Evolutionary conservation across 2,797 vertebrate genomes (phyloP), one percentile per base, ranked within the genome.

Genomic region (Pteropus rufus): DNA sequence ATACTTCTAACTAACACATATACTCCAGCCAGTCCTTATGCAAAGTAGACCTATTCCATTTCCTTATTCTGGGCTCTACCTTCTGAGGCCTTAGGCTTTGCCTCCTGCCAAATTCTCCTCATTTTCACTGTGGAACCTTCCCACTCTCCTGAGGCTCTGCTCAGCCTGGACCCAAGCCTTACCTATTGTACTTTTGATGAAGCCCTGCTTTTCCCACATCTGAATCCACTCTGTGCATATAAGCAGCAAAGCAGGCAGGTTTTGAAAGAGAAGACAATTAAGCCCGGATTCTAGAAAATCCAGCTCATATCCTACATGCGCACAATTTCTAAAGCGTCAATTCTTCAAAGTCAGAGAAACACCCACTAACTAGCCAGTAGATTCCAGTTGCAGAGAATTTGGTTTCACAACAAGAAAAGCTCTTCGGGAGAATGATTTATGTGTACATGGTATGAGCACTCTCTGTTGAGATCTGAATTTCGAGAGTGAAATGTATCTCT

Each of bases 401-500:
- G 67, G 58, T 96, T 96, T 94, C 83, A 79, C 77, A 91, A 82
- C 49, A 94, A 96, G 91, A 89, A 87, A 90, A 34, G 5, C 9
- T 92, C 94, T 93, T 60, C 62, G 29, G 10, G 56, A 11, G 36
- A 69, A 94, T 95, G 58, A 94, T 94, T 95, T 92, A 69, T 75
- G 72, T 96, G 84, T 83, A 91, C 83, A 91, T 31, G 94, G 60
- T 67, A 91, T 24, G 58, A 93, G 80, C 58, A 92, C 56, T 96
- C 58, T 87, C 77, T 79, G 91, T 82, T 97, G 91, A 97, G 91
- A 93, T 91, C 80, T 77, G 62, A 97, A 70, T 97, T 97, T 97
- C 92, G 96, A 97, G 72, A 76, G 12, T 93, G 86, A 97, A 97
- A 91, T 95, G 86, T 94, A 82, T 95, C 91, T 98, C 89, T 96